These are phyloP conservation scores for Drosophila santomea DNA, from an alignment of 1,140 invertebrate genomes.

Conservation along the genomic window DNA sequence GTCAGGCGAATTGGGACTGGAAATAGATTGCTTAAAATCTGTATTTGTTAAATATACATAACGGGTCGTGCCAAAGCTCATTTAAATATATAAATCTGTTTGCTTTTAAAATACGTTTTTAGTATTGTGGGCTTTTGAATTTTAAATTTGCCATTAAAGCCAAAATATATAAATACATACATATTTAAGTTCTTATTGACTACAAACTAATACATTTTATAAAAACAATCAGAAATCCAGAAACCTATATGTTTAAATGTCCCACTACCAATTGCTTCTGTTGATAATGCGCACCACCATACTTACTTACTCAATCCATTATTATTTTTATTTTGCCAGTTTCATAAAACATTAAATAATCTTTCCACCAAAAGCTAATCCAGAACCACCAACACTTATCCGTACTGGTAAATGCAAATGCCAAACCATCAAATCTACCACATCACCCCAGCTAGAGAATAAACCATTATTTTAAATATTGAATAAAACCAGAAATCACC, in stretches of 20 bases:
- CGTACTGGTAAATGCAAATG: conserved; percentile 47
- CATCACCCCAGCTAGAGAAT: conserved; percentile 53
- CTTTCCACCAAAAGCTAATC: conserved; percentile 70
- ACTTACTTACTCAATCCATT: conserved; percentile 19
- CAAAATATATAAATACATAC: too few species aligned
- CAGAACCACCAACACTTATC: conserved; percentile 47
- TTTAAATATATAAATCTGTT: too few species aligned
- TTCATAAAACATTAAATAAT: conserved; percentile 50
- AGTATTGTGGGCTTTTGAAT: too few species aligned
- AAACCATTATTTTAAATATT: conserved; percentile 42
- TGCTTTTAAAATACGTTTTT: too few species aligned
- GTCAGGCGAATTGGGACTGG: background rate
- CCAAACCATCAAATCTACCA: conserved; percentile 52
- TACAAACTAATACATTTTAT: background rate
- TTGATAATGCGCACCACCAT: background rate
- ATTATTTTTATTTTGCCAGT: conserved; percentile 16
- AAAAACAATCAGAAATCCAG: background rate
- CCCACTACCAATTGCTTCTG: background rate
- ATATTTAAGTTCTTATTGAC: too few species aligned
- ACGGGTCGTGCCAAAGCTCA: too few species aligned
- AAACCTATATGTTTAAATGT: background rate
- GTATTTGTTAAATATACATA: too few species aligned
- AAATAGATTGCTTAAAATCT: conserved; percentile 3
- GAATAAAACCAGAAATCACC: conserved; percentile 63
- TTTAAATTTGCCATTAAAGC: too few species aligned